Evolutionary conservation across 2,797 vertebrate genomes (phyloP).

Genomic region (Falco cherrug): DNA sequence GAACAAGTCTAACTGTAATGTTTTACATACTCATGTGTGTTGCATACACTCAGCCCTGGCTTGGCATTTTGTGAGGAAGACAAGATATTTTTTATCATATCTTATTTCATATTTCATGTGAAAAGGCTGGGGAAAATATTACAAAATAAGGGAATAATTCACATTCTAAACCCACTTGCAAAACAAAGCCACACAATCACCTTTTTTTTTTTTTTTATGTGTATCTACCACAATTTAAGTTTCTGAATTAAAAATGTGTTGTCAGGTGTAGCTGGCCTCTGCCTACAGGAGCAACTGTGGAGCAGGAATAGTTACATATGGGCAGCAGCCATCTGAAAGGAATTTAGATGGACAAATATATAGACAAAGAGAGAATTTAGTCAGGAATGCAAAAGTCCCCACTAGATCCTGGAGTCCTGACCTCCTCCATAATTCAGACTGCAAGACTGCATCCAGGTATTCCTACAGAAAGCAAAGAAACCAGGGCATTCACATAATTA

Average conservation of each 20-base stretch:
- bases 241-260: background rate
- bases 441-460: background rate
- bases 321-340: background rate
- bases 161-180: background rate
- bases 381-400: background rate
- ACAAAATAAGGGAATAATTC: background rate
- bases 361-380: background rate
- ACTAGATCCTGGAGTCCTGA: background rate
- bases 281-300: background rate
- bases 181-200: background rate
- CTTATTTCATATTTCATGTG: background rate
- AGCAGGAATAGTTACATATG: background rate
- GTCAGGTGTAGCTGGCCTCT: background rate
- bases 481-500: background rate
- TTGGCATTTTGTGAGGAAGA: background rate
- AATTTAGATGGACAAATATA: background rate
- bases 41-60: background rate
- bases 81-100: background rate
- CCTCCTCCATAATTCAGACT: background rate
- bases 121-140: background rate
- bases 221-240: background rate
- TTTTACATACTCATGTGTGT: background rate
- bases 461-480: background rate
- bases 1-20: background rate
- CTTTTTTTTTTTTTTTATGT: too few relatives aligned